Conservation (phyloP, 2,113 vertebrate genomes). For the Pachypanchax playfairii region DNA sequence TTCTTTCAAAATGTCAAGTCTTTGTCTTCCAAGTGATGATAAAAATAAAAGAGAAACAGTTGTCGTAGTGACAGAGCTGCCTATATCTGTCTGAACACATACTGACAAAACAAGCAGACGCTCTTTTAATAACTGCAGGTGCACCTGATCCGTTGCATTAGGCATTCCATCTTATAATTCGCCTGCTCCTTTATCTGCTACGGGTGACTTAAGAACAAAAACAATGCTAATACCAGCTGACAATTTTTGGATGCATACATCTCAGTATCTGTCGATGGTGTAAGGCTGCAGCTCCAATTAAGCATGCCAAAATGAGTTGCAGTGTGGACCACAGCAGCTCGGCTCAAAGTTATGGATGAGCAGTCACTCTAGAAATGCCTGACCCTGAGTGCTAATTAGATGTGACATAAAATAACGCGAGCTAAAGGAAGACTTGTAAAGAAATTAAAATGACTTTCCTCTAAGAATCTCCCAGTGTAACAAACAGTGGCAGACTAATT, state of each 20-base stretch:
- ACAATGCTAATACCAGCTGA: constrained; percentile 76
- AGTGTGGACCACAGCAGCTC: constrained; percentile 67
- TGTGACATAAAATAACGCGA: constrained; percentile 77
- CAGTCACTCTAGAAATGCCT: constrained; percentile 73
- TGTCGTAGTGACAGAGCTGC: constrained; percentile 32
- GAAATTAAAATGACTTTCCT: constrained; percentile 67
- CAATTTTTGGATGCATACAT: constrained; percentile 73
- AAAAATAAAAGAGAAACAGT: constrained; percentile 27
- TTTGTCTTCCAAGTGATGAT: constrained; percentile 2
- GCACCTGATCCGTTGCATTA: constrained; percentile 45
- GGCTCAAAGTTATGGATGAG: constrained; percentile 77
- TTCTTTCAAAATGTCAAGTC: constrained; percentile 9
- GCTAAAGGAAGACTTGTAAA: constrained; percentile 55
- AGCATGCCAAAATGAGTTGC: constrained; percentile 76
- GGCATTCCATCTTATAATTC: constrained; percentile 63
- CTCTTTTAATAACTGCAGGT: constrained; percentile 62
- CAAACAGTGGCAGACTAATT: constrained; percentile 53
- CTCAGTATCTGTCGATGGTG: constrained; percentile 75
- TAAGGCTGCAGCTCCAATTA: constrained; percentile 76
- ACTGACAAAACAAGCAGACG: constrained; percentile 50
- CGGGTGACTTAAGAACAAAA: constrained; percentile 75
- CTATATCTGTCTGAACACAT: constrained; percentile 21
- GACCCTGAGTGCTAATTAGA: constrained; percentile 78
- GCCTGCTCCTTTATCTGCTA: constrained; percentile 56
- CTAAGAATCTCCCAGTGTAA: constrained; percentile 44